These are phyloP conservation scores for Zaprionus nigranus DNA, from an alignment of 1,140 invertebrate species.

Conservation along the genomic window DNA sequence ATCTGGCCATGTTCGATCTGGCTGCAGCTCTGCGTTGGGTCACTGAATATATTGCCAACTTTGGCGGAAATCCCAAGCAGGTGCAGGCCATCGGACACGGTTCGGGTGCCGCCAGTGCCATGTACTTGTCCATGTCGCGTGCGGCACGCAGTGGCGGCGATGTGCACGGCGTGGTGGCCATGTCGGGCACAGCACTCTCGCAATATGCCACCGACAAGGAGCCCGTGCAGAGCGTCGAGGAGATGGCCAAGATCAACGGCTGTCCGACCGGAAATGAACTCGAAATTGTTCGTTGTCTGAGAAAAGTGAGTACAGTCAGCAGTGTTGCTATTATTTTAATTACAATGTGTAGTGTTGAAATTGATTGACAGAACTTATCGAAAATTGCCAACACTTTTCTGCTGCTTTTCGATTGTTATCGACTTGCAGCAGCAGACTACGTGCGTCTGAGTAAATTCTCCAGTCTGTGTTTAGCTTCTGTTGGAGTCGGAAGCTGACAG, in stretches of 20 bases:
- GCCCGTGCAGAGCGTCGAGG: conserved; percentile 85
- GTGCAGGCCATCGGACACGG: conserved; percentile 89
- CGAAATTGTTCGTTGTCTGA: conserved; percentile 87
- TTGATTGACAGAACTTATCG: too few species aligned
- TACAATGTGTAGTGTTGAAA: too few species aligned
- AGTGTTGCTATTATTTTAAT: too few species aligned
- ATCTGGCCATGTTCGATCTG: conserved; percentile 90
- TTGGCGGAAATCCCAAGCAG: conserved; percentile 89
- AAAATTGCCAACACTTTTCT: too few species aligned
- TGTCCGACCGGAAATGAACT: conserved; percentile 85
- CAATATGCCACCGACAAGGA: conserved; percentile 87
- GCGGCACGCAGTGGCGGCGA: conserved; percentile 85
- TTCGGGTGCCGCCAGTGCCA: conserved; percentile 87
- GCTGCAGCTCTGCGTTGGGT: conserved; percentile 88
- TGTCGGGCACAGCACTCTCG: conserved; percentile 89
- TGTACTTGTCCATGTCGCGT: conserved; percentile 86
- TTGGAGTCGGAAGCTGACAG: too few species aligned
- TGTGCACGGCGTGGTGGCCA: conserved; percentile 87
- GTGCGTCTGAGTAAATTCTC: too few species aligned
- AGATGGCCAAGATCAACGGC: conserved; percentile 85
- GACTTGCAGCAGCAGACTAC: too few species aligned
- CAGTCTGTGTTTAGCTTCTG: too few species aligned
- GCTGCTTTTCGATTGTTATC: too few species aligned
- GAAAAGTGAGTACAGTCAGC: conserved; percentile 65
- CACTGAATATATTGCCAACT: conserved; percentile 87